Conservation (phyloP, 2,797 vertebrate species). For the Enteromius paludinosus region DNA sequence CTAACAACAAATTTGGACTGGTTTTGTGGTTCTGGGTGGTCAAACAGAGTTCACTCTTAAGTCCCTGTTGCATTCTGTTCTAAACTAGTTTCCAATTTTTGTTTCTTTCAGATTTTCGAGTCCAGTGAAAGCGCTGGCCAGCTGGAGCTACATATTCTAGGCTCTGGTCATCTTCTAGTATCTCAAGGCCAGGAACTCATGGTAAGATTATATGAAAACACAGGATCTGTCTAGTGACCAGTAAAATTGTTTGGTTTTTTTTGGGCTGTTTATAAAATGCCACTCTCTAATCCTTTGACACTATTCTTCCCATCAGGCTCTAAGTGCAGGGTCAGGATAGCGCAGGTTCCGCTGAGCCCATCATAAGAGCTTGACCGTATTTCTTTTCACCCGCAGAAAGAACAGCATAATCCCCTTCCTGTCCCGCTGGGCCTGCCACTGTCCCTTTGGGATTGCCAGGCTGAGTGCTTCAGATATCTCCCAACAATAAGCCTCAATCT, state of each 20-base stretch:
- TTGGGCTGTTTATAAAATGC: not conserved
- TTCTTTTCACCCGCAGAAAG: conserved; percentile 26
- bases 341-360: conserved; percentile 11
- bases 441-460: conserved; percentile 42
- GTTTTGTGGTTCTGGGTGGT: not conserved
- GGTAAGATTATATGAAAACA: conserved; percentile 76
- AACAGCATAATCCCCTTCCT: conserved; percentile 24
- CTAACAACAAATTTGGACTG: too few relatives aligned
- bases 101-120: conserved; percentile 83
- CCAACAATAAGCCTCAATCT: conserved; percentile 38
- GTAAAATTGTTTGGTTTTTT: too few relatives aligned
- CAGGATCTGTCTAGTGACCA: not conserved
- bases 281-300: conserved; percentile 7
- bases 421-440: not conserved
- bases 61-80: not conserved
- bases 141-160: conserved; percentile 84
- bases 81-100: not conserved
- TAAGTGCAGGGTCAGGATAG: conserved; percentile 27
- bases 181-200: conserved; percentile 84
- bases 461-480: conserved; percentile 46
- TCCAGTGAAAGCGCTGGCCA: conserved; percentile 76
- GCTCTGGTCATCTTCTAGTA: conserved; percentile 89
- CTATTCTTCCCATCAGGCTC: conserved; percentile 18
- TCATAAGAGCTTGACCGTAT: conserved; percentile 37
- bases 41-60: not conserved